Evolutionary conservation across 2,113 vertebrate species (phyloP), one percentile per base, ranked within the genome.

Genomic region (Scolopax mira): DNA sequence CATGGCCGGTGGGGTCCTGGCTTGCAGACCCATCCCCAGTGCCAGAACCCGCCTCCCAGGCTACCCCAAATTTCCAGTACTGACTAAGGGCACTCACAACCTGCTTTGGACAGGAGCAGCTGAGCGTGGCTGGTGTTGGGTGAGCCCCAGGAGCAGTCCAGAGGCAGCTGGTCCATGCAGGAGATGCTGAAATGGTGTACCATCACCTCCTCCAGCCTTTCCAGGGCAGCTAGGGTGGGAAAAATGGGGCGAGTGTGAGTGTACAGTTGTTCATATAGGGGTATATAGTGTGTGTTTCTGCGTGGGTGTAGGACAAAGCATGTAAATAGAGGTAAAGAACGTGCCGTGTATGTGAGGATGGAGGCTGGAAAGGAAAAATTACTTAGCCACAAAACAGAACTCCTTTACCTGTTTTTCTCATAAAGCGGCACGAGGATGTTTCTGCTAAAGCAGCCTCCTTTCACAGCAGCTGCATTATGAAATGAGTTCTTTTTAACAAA

Each of bases 401-500:
- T 78, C 46, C 95, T 97, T 90, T 89, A 92, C 85, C 51, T 94
- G 74, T 96, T 93, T 96, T 89, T 94, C 91, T 95, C 85, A 93
- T 85, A 97, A 96, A 90, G 91, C 62, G 44, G 75, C 70, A 31
- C 41, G 93, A 97, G 89, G 77, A 86, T 86, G 80, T 96, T 97
- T 89, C 79, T 97, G 95, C 89, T 96, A 96, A 93, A 97, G 85
- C 79, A 94, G 82, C 39, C 65, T 94, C 73, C 54, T 58, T 79
- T 88, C 65, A 60, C 86, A 46, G 72, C 89, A 95, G 93, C 88
- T 91, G 79, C 95, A 96, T 95, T 93, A 94, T 93, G 95, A 95
- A 95, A 79, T 91, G 57, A 94, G 71, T 95, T 97, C 91, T 97
- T 96, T 96, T 97, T 92, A 93, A 89, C 95, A 97, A 96, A 97